These are phyloP conservation scores for Augiades crinisus DNA, from an alignment of 2,888 invertebrate genomes.

Conservation along the genomic window DNA sequence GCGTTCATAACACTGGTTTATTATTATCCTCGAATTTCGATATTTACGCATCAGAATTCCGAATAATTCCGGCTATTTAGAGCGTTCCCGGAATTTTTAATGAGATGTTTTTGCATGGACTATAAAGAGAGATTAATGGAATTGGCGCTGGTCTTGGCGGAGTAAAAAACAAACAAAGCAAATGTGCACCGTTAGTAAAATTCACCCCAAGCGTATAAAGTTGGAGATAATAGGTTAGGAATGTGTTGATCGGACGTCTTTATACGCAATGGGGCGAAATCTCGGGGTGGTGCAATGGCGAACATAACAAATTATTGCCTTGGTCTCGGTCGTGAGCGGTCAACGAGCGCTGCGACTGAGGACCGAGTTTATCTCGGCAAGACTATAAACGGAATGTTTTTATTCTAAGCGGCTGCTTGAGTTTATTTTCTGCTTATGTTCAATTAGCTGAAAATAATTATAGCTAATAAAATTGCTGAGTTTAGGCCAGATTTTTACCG, in stretches of 20 bases:
- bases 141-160: constrained; percentile 25
- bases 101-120: constrained; percentile 23
- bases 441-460: too few relatives aligned
- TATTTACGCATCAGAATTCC: neutral
- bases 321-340: constrained; percentile 48
- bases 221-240: constrained; percentile 38
- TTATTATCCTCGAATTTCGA: neutral
- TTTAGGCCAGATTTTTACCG: too few relatives aligned
- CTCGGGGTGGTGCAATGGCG: constrained; percentile 43
- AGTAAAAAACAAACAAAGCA: constrained; percentile 35
- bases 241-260: constrained; percentile 41
- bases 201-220: constrained; percentile 33
- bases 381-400: too few relatives aligned
- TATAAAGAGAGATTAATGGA: constrained; percentile 32
- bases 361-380: neutral
- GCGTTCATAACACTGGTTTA: neutral
- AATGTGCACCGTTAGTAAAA: constrained; percentile 34
- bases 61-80: neutral
- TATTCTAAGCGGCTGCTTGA: too few relatives aligned
- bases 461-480: too few relatives aligned
- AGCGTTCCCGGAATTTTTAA: constrained; percentile 16
- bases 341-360: constrained; percentile 65
- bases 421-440: too few relatives aligned
- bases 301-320: constrained; percentile 55
- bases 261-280: constrained; percentile 42